Percentiles rank a stretch among this genome's conserved stretches.
Conservation (phyloP, 2,888 invertebrate genomes). For the Apomyelois bistriatella region DNA sequence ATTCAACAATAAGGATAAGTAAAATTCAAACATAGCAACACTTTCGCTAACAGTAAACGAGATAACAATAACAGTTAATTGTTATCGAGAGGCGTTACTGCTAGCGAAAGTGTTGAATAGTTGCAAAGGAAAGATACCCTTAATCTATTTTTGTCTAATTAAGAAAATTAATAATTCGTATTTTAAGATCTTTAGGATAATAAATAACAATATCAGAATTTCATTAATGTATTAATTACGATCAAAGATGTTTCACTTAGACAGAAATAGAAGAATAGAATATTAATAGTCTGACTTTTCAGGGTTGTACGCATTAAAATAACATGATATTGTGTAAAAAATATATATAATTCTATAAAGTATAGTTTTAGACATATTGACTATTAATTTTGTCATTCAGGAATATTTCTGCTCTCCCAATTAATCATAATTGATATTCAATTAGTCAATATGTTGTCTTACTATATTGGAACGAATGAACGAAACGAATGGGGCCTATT, state of each 20-base stretch:
- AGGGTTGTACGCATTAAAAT: conserved; percentile 49
- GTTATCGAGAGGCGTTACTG: no score
- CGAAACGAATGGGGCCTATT: conserved; percentile 25
- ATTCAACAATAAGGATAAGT: background rate
- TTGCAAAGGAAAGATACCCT: conserved; percentile 11
- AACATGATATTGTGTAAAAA: conserved; percentile 20
- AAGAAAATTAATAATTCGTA: conserved; percentile 21
- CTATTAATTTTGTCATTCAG: background rate
- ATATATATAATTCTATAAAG: conserved; percentile 19
- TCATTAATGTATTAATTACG: conserved; percentile 19
- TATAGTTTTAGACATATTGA: conserved; percentile 13
- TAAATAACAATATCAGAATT: conserved; percentile 16
- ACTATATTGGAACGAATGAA: conserved; percentile 20
- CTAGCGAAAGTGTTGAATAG: no score
- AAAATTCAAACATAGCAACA: no score
- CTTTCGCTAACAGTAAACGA: no score
- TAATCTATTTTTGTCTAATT: conserved; percentile 44
- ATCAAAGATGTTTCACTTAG: conserved; percentile 5
- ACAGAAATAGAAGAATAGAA: conserved; percentile 28
- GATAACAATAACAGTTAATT: no score
- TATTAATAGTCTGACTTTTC: conserved; percentile 55
- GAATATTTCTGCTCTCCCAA: background rate
- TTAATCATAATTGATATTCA: background rate
- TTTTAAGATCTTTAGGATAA: conserved; percentile 15
- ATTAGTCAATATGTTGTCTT: conserved; percentile 11